Percentiles rank a stretch among this genome's conserved stretches.
Evolutionary conservation across 2,113 vertebrate species (phyloP).

Genomic region (Burhinus bistriatus): DNA sequence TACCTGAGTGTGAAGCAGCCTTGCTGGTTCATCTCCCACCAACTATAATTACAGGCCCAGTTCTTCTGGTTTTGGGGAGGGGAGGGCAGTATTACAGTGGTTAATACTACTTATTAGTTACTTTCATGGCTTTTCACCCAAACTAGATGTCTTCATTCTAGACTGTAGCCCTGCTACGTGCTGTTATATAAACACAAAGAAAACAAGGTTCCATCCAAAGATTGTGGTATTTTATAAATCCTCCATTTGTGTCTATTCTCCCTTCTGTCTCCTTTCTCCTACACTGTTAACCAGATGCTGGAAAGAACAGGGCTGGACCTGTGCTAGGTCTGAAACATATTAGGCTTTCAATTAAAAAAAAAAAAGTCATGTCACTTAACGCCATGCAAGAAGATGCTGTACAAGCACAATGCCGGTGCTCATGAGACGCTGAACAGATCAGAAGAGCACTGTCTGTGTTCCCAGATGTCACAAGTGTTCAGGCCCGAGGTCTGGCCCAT

Average conservation of each 20-base stretch:
- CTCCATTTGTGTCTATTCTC: background rate
- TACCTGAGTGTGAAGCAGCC: background rate
- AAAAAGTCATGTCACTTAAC: accelerated
- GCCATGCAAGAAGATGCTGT: background rate
- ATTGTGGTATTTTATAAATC: background rate
- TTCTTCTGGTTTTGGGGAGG: background rate
- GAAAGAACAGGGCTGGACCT: background rate
- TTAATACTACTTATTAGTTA: background rate
- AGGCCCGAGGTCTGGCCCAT: background rate
- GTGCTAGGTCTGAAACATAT: background rate
- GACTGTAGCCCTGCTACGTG: background rate
- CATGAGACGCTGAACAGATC: background rate
- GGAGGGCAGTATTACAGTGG: background rate
- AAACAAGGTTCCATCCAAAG: background rate
- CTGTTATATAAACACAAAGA: background rate
- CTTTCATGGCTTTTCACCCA: background rate
- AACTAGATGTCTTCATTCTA: background rate
- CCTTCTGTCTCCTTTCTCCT: background rate
- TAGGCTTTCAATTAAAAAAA: background rate
- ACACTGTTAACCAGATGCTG: background rate
- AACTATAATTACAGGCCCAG: background rate
- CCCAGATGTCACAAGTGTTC: accelerated
- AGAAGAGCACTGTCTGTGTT: background rate
- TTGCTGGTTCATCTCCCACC: background rate
- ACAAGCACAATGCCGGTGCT: background rate